Evolutionary conservation across 2,113 vertebrate species (phyloP).

Genomic region (Micronycteris hirsuta): DNA sequence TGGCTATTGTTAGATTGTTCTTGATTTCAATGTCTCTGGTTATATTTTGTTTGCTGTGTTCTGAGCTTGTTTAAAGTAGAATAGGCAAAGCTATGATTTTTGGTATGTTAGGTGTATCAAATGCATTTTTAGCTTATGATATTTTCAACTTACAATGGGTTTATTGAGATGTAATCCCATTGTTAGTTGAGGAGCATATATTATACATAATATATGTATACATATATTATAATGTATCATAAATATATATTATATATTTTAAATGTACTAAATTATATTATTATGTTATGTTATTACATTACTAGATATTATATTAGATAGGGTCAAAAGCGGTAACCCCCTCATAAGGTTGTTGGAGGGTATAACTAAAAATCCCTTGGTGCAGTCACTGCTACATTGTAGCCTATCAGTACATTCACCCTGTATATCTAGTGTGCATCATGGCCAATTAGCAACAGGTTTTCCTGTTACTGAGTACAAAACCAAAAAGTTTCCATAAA

Average conservation of each 20-base stretch:
- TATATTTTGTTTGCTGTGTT: too few species aligned
- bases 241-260: neutral
- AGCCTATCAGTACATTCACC: neutral
- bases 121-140: neutral
- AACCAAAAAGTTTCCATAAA: neutral
- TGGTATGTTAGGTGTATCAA: neutral
- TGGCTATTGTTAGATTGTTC: too few species aligned
- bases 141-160: neutral
- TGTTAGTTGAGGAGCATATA: neutral
- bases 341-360: neutral
- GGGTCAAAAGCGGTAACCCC: neutral
- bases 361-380: neutral
- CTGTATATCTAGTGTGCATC: accelerated
- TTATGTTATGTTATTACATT: neutral
- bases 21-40: too few species aligned
- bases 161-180: neutral
- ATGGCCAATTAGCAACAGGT: neutral
- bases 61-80: neutral
- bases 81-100: neutral
- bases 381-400: neutral
- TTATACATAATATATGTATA: too few species aligned
- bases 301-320: neutral
- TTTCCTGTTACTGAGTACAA: neutral
- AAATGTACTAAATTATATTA: neutral
- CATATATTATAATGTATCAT: neutral